Percentiles rank a stretch among this genome's conserved stretches.
Evolutionary conservation across 1,140 invertebrate genomes (phyloP).

Genomic region (Spodoptera frugiperda): DNA sequence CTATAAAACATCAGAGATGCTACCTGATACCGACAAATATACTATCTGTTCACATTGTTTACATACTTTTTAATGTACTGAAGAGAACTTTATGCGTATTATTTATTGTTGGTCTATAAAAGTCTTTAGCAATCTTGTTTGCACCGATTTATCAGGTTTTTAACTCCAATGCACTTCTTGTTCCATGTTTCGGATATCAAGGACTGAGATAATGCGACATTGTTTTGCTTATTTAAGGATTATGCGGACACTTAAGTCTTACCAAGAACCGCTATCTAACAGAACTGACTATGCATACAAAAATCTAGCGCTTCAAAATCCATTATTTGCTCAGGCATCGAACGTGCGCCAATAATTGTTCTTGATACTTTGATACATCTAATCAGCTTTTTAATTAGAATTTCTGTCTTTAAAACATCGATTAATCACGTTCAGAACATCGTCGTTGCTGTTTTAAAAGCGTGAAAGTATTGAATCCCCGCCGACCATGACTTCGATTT

Average conservation of each 20-base stretch:
- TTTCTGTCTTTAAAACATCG: neutral
- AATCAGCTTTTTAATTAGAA: constrained; percentile 24
- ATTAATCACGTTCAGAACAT: constrained; percentile 3
- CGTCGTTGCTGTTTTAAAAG: neutral
- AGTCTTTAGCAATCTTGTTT: constrained; percentile 25
- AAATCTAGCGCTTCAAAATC: neutral
- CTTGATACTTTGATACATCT: neutral
- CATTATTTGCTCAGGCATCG: constrained; percentile 1
- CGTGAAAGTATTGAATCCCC: constrained; percentile 9
- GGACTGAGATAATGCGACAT: neutral
- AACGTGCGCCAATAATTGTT: constrained; percentile 5
- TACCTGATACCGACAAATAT: neutral
- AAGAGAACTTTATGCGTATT: constrained; percentile 2
- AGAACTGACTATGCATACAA: too few species aligned
- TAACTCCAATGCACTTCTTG: constrained; percentile 16
- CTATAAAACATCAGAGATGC: neutral
- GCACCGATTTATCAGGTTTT: constrained; percentile 10
- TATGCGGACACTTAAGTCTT: too few species aligned
- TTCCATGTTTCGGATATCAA: neutral
- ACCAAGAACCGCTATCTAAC: too few species aligned
- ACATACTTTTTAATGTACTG: neutral
- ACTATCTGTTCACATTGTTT: constrained; percentile 21
- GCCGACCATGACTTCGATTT: constrained; percentile 8
- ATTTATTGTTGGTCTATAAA: constrained; percentile 20
- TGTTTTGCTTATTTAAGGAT: neutral